A percentile compares a stretch with the other conserved stretches of the same genome.
phyloP scores from a whole-genome alignment of 2,113 vertebrate species.

The Myiagra hebetior region DNA sequence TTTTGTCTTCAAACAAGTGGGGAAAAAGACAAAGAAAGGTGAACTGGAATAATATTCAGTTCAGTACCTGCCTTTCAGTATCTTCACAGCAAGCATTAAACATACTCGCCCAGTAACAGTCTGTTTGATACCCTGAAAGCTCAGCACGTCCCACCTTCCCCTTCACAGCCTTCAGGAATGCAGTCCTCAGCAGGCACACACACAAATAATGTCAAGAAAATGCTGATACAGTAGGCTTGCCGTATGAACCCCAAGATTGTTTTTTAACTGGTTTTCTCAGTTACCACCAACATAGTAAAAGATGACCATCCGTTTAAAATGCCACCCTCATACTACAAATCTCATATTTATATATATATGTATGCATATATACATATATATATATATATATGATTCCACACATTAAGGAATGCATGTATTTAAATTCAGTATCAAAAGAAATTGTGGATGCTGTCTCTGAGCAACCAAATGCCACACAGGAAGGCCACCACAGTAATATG shows the following conservation, averaged over 20 bases:
- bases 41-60: background rate
- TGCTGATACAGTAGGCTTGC: background rate
- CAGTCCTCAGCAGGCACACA: background rate
- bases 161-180: background rate
- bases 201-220: background rate
- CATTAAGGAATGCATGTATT: background rate
- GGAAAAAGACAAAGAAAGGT: background rate
- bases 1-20: background rate
- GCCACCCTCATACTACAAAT: background rate
- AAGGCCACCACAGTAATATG: background rate
- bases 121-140: background rate
- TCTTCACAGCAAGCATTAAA: background rate
- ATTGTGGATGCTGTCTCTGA: background rate
- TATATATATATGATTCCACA: background rate
- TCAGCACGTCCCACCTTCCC: background rate
- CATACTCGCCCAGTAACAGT: background rate
- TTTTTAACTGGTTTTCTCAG: background rate
- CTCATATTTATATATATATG: accelerated
- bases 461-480: background rate
- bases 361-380: no score
- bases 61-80: background rate
- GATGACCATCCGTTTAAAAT: background rate
- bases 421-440: background rate
- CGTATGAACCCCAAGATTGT: background rate
- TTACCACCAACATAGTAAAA: background rate